phyloP scores from a whole-genome alignment of 2,113 vertebrate genomes.

The Poeciliopsis turrubarensis region DNA sequence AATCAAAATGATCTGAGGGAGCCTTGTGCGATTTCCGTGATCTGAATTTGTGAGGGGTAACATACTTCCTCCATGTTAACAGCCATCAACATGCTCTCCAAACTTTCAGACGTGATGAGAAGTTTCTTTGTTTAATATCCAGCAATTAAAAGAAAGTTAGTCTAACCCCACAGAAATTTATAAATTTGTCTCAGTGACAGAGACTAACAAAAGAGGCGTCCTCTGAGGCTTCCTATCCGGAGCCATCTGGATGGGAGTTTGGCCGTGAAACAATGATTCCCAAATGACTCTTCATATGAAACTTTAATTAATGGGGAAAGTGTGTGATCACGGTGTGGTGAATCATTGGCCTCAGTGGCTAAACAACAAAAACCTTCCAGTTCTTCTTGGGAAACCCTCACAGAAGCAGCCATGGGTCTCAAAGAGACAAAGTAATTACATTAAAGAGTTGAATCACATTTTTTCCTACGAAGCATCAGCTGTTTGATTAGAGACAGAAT shows the following conservation, averaged over 20 bases:
- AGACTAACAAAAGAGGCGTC: conserved; percentile 45
- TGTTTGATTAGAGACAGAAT: not conserved
- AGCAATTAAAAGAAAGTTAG: conserved; percentile 40
- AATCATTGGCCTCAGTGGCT: conserved; percentile 47
- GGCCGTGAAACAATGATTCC: conserved; percentile 45
- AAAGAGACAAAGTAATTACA: conserved; percentile 59
- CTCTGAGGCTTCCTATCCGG: conserved; percentile 51
- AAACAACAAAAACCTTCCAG: conserved; percentile 57
- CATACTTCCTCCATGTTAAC: not conserved
- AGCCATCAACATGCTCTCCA: not conserved
- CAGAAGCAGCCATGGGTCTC: not conserved
- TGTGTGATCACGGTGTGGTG: conserved; percentile 41
- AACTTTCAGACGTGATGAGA: conserved; percentile 28
- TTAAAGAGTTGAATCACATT: conserved; percentile 28
- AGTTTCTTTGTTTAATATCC: conserved; percentile 34
- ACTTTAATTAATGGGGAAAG: conserved; percentile 70
- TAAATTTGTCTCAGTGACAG: not conserved
- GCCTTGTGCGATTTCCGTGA: not conserved
- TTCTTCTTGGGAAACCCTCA: conserved; percentile 38
- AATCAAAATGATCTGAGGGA: not conserved
- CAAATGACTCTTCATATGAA: conserved; percentile 57
- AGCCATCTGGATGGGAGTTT: conserved; percentile 64
- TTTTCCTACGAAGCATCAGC: not conserved
- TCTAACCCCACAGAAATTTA: conserved; percentile 26
- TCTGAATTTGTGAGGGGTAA: not conserved